Evolutionary conservation across 2,113 vertebrate species (phyloP), one percentile per base, ranked within the genome.

Genomic region (Nothobranchius furzeri): DNA sequence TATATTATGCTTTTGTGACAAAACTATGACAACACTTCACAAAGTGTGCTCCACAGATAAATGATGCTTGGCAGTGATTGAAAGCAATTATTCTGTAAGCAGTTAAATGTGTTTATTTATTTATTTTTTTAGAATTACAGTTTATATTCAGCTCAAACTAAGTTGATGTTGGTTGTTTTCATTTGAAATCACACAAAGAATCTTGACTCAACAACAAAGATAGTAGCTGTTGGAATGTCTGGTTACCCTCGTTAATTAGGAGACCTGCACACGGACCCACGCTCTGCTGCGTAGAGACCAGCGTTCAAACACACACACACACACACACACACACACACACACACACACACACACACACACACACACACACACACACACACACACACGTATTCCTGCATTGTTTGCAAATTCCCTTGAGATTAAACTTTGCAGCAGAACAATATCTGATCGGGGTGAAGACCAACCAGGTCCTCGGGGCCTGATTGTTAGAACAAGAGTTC

Each of bases 401-500:
- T 91, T 90, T 90, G 87, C 76, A 82, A 86, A 89, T 79, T 54
- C 89, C 68, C 80, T 35, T 2, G 84, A 85, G 88, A 89, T 83
- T 79, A 73, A 85, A 86, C 75, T 87, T 81, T 76, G 81, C 71
- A 82, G 79, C 76, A 76, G 76, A 89, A 85, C 87, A 88, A 84
- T 87, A 82, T 86, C 79, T 81, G 85, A 82, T 82, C 64, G 46
- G 75, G 46, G 75, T 73, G 83, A 89, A 88, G 84, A 82, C 78
- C 76, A 83, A 88, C 85, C 3, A 36, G 74, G 68, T 87, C 85
- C 89, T 86, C n/a, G 0, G 86, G 85, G 85, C 82, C 84, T 87
- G 79, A 85, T 89, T 87, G 88, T 89, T 88, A 89, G 71, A 90
- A 89, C 80, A 81, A 51, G 73, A 85, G 85, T 81, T 86, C 83